Base-by-base conservation (phyloP, 1,140 invertebrate genomes). In the Sycophila sp. region DNA sequence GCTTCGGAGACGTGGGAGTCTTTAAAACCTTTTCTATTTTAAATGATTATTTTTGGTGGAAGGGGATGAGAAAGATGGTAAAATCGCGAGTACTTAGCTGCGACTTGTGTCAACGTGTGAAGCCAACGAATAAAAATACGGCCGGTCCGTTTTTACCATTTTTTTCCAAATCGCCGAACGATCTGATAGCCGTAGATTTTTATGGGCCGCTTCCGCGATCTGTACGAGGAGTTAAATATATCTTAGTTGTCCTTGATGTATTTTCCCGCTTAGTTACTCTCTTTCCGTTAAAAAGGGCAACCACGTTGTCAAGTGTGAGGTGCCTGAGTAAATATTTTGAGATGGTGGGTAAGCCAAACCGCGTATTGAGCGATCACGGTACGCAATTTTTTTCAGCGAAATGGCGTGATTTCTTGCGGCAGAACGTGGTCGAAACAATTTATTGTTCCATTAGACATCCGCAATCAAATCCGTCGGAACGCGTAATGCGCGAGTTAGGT, bases 131-230 rank as follows among this genome's bases (percentile, higher is more conserved):
- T 47, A n/a, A 47, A 6, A 19, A 19, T n/a, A 47, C 19, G 6
- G 42, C 19, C 6, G 68, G 58, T 13, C 28, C 49, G 8, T 70
- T 53, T 53, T 47, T 42, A 22, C 30, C 22, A 2, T 36, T 69
- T 19, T 34, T 60, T n/a, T 15, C 59, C 15, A 19, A 65, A 17
- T 4, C n/a, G 32, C 40, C 34, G 15, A 56, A 66, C 53, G 47
- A 22, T 51, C 32, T 60, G 15, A 32, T 73, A 34, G 30, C 32
- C n/a, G 58, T 59, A 4, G 49, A 68, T 68, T 70, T 62, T 62
- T 66, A 38, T 47, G 71, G 63, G 15, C 49, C 65, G 7, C 40
- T 75, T 24, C 69, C 55, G 17, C 15, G 30, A 40, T 51, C 28
- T 19, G 13, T n/a, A 42, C 32, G 45, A 11, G 49, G 49, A 13